A percentile compares a stretch with the other conserved stretches of the same genome.
Evolutionary conservation across 2,888 invertebrate species (phyloP).

Genomic region (Neoscelio sp.): DNA sequence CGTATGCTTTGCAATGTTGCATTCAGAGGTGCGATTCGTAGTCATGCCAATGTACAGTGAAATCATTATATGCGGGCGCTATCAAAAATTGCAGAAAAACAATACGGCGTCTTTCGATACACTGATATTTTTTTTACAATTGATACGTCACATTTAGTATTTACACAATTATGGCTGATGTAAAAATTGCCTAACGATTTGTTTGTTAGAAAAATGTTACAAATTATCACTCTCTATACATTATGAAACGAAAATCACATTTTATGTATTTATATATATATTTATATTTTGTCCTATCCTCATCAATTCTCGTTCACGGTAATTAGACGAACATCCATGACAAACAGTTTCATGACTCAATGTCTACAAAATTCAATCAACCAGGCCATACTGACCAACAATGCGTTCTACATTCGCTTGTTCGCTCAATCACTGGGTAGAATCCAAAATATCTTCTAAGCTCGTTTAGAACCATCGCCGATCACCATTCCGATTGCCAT

Average conservation of each 20-base stretch:
- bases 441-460: conserved; percentile 65
- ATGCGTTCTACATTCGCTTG: conserved; percentile 57
- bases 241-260: conserved; percentile 60
- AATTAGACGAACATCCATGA: conserved; percentile 63
- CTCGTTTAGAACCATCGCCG: conserved; percentile 68
- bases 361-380: conserved; percentile 65
- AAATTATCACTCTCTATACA: conserved; percentile 67
- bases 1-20: conserved; percentile 29
- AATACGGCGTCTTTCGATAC: conserved; percentile 34
- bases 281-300: conserved; percentile 36
- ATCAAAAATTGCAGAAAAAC: conserved; percentile 40
- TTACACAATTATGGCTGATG: conserved; percentile 67
- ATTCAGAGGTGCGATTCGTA: conserved; percentile 33
- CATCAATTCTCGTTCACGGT: conserved; percentile 40
- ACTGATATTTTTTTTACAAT: conserved; percentile 61
- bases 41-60: conserved; percentile 35
- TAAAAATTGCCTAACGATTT: conserved; percentile 65
- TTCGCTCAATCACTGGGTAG: conserved; percentile 56
- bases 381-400: conserved; percentile 66
- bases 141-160: conserved; percentile 65
- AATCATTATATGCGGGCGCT: conserved; percentile 42
- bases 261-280: conserved; percentile 43
- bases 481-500: conserved; percentile 65
- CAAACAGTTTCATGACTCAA: conserved; percentile 67
- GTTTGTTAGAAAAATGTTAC: conserved; percentile 67